Evolutionary conservation across 2,888 invertebrate genomes (phyloP).

Genomic region (Drosophila fungiperda): DNA sequence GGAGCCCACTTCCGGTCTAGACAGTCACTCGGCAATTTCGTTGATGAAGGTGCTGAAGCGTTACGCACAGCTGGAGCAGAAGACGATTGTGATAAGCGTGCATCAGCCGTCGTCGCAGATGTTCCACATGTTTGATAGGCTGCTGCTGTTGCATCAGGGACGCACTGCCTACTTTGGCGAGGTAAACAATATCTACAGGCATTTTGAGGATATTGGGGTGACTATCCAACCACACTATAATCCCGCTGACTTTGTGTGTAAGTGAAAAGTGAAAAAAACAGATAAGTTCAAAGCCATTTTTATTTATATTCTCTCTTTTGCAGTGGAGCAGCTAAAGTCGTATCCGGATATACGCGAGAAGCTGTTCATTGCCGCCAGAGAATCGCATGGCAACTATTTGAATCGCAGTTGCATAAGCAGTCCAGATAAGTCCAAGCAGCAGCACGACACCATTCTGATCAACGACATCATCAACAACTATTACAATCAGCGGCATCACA

Average conservation of each 20-base stretch:
- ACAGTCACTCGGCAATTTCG: constrained; percentile 91
- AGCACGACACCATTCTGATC: constrained; percentile 78
- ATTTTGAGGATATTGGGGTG: constrained; percentile 90
- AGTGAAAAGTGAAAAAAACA: constrained; percentile 82
- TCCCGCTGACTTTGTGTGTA: constrained; percentile 93
- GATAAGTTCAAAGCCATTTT: background rate
- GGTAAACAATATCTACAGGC: constrained; percentile 89
- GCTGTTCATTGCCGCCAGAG: constrained; percentile 88
- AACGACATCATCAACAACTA: constrained; percentile 81
- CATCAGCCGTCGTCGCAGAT: constrained; percentile 94
- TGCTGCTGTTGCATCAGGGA: constrained; percentile 89
- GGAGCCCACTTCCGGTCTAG: constrained; percentile 94
- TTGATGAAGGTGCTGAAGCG: constrained; percentile 90
- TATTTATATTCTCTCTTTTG: background rate
- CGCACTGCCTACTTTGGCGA: constrained; percentile 92
- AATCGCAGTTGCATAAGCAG: constrained; percentile 78
- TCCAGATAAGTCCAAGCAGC: constrained; percentile 51
- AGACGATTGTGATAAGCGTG: constrained; percentile 92
- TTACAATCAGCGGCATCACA: constrained; percentile 68
- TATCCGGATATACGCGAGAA: constrained; percentile 89
- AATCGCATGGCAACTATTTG: constrained; percentile 86
- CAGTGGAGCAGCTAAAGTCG: constrained; percentile 92
- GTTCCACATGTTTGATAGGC: constrained; percentile 92
- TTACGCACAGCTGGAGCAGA: constrained; percentile 91
- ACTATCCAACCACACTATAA: constrained; percentile 91